Base-by-base conservation (phyloP, 2,797 vertebrate genomes). In the Trematomus bernacchii region DNA sequence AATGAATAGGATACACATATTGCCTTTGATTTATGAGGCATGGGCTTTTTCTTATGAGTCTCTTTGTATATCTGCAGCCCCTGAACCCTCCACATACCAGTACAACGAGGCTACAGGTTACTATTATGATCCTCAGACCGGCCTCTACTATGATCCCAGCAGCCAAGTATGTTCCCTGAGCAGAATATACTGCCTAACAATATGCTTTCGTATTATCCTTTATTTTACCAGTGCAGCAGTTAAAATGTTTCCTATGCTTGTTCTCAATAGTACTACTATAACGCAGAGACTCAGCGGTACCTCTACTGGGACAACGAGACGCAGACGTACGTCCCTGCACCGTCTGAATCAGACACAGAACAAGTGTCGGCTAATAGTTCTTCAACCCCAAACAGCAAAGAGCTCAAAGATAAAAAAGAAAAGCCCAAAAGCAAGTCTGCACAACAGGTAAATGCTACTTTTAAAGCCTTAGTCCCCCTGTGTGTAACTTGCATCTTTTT, bases 381-480 rank as follows among this genome's bases (percentile, higher is more conserved):
- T 6, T 78, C 91, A 52, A 76, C 91, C 23, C 92, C 96, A 77
- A 92, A 96, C 71, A 84, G 89, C 16, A 98, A 98, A 77, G 97
- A 97, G 81, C 85, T 96, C 19, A 98, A 96, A 77, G 97, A 98
- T 76, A 98, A 97, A 84, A 98, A 98, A 70, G 97, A 98, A 44
- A 99, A 98, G 66, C 96, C 96, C 52, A 98, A 98, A 87, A 97
- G 95, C 83, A 98, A 98, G 94, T 97, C 97, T 2, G 97, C 97
- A 19, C 97, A 98, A 48, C 96, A 98, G 96, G 97, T 97, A 72
- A 67, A 48, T 47, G 5, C 21, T 37, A 10, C 18, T 33, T 33
- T 33, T 50, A 7, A 40, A 37, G 1, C 2, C 19, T 40, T 46
- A 19, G 2, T 30, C 47, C 40, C 33, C 33, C 13, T 33, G 4